Evolutionary conservation across 1,140 invertebrate genomes (phyloP).

Genomic region (Popillia japonica): DNA sequence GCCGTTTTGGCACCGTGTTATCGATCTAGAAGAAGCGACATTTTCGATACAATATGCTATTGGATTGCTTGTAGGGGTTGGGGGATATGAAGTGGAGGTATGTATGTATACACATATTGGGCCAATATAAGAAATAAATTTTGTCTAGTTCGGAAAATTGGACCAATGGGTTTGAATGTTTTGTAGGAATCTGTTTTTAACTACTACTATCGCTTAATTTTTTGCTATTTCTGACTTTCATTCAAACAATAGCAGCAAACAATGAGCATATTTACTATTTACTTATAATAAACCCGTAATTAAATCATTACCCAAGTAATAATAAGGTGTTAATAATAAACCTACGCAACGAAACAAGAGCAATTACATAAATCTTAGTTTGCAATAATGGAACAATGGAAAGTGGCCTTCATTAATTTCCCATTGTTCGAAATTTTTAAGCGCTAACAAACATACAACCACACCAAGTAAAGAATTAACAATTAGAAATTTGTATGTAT

Average conservation of each 20-base stretch:
- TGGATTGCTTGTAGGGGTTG: not conserved
- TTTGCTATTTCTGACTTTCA: too few relatives aligned
- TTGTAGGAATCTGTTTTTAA: not conserved
- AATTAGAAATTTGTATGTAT: not conserved
- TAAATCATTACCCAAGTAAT: conserved; percentile 19
- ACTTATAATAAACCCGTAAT: not conserved
- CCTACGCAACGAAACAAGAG: conserved; percentile 1
- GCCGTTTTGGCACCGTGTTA: conserved; percentile 23
- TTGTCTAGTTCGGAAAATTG: not conserved
- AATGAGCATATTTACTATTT: not conserved
- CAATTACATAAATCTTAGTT: conserved; percentile 29
- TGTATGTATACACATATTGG: not conserved
- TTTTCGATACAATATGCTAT: conserved; percentile 32
- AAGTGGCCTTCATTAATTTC: conserved; percentile 22
- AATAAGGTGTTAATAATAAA: conserved; percentile 31
- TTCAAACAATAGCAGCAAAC: not conserved
- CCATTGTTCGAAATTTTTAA: conserved; percentile 22
- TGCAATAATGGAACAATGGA: conserved; percentile 32
- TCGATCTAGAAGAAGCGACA: conserved; percentile 1
- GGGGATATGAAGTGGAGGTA: too few relatives aligned
- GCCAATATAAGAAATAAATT: not conserved
- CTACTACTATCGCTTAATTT: too few relatives aligned
- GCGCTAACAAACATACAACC: not conserved
- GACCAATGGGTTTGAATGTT: not conserved
- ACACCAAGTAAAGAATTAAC: not conserved